These are phyloP conservation scores for Drosophila pruinosa DNA, from an alignment of 1,140 invertebrate species.

Conservation along the genomic window DNA sequence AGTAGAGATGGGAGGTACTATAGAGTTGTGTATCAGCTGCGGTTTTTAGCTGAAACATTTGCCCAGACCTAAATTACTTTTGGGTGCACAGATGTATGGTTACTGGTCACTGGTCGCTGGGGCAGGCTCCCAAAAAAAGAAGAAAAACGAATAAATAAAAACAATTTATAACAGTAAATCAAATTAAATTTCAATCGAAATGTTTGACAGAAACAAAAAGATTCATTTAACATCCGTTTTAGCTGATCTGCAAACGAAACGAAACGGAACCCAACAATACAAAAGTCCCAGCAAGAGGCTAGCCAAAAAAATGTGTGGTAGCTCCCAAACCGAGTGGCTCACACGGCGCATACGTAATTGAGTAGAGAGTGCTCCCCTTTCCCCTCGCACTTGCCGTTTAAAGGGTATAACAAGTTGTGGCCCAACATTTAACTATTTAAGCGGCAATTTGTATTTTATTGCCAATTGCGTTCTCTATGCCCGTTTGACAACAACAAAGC, in stretches of 20 bases:
- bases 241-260: conserved; percentile 4
- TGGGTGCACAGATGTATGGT: conserved; percentile 61
- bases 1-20: not conserved
- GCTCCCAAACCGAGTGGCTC: not conserved
- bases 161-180: conserved; percentile 75
- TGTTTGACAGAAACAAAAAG: conserved; percentile 61
- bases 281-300: not conserved
- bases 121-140: conserved; percentile 4
- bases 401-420: conserved; percentile 13
- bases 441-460: conserved; percentile 81
- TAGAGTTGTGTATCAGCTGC: conserved; percentile 37
- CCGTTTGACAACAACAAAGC: conserved; percentile 19
- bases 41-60: conserved; percentile 60
- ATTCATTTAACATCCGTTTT: conserved; percentile 13
- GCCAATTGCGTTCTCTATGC: conserved; percentile 54
- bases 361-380: not conserved
- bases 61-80: conserved; percentile 67
- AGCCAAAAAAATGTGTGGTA: not conserved
- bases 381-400: not conserved
- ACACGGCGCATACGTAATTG: conserved; percentile 23
- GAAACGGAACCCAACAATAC: not conserved
- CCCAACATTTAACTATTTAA: conserved; percentile 72
- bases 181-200: conserved; percentile 79
- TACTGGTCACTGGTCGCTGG: not conserved
- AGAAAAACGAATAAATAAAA: conserved; percentile 63